Conservation (phyloP, 2,888 invertebrate species). For the Ichneumon xanthorius region DNA sequence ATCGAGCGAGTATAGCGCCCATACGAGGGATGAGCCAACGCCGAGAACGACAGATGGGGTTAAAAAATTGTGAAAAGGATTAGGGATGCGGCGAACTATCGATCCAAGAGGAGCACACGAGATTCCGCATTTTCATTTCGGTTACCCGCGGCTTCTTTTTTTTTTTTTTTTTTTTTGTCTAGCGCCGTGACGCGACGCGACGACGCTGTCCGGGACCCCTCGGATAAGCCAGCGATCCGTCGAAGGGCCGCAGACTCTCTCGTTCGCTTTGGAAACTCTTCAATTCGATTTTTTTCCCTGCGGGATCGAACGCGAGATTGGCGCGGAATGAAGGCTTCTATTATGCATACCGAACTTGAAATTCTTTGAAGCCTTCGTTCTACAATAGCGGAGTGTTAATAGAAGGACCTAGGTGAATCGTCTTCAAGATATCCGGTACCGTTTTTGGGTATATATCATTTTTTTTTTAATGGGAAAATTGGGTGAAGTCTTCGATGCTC, state of each 20-base stretch:
- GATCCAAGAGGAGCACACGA: conserved; percentile 77
- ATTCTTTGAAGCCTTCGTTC: not conserved
- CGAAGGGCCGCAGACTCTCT: conserved; percentile 38
- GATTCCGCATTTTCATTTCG: conserved; percentile 80
- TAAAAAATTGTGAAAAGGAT: conserved; percentile 84
- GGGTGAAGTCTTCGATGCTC: conserved; percentile 41
- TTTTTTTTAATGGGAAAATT: too few relatives aligned
- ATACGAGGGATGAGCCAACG: conserved; percentile 75
- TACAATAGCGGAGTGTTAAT: not conserved
- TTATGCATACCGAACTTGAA: not conserved
- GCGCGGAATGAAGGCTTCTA: conserved; percentile 25
- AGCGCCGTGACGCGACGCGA: conserved; percentile 39
- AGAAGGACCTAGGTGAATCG: too few relatives aligned
- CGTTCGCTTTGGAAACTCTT: conserved; percentile 51
- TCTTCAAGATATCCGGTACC: too few relatives aligned
- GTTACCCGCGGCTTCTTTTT: conserved; percentile 77
- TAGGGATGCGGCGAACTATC: conserved; percentile 82
- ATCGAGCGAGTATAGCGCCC: conserved; percentile 55
- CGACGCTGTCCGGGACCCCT: conserved; percentile 23
- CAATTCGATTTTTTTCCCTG: conserved; percentile 44
- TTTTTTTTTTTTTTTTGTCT: conserved; percentile 67
- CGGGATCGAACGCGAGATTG: conserved; percentile 42
- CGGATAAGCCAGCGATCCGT: conserved; percentile 46
- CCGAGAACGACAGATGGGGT: conserved; percentile 84
- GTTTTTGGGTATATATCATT: too few relatives aligned